Evolutionary conservation across 2,888 invertebrate species (phyloP).

Genomic region (Amphipoea lucens): DNA sequence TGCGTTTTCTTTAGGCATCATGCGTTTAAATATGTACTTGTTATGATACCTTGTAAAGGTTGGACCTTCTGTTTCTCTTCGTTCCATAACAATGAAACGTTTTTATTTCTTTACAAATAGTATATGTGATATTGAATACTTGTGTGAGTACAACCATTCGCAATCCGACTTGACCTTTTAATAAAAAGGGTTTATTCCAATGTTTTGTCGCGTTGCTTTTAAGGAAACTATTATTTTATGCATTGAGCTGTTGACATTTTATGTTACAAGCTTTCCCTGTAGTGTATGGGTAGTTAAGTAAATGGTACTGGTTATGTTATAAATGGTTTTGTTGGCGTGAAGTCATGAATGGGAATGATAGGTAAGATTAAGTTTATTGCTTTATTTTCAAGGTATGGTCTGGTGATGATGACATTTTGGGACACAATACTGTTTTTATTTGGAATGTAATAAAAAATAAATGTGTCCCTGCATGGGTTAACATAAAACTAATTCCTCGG

Average conservation of each 20-base stretch:
- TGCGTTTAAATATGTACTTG: background rate
- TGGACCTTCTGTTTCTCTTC: constrained; percentile 25
- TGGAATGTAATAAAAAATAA: background rate
- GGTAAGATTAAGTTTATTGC: constrained; percentile 17
- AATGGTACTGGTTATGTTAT: constrained; percentile 21
- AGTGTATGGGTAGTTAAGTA: constrained; percentile 17
- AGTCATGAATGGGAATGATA: constrained; percentile 18
- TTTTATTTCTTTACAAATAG: constrained; percentile 51
- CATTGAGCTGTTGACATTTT: constrained; percentile 60
- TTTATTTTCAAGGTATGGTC: constrained; percentile 18
- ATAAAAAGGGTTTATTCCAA: constrained; percentile 55
- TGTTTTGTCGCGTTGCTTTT: constrained; percentile 46
- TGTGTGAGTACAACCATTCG: constrained; percentile 38
- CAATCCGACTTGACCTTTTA: constrained; percentile 60
- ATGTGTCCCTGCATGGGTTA: background rate
- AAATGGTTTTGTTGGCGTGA: constrained; percentile 6
- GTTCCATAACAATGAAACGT: constrained; percentile 19
- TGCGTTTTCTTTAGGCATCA: background rate
- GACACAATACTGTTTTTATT: background rate
- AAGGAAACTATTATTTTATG: constrained; percentile 62
- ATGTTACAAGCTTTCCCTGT: constrained; percentile 31
- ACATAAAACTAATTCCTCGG: background rate
- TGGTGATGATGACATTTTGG: constrained; percentile 1
- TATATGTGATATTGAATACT: constrained; percentile 55
- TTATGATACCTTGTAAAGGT: too few species aligned